phyloP scores from a whole-genome alignment of 2,797 vertebrate species.

The Phoebastria nigripes region DNA sequence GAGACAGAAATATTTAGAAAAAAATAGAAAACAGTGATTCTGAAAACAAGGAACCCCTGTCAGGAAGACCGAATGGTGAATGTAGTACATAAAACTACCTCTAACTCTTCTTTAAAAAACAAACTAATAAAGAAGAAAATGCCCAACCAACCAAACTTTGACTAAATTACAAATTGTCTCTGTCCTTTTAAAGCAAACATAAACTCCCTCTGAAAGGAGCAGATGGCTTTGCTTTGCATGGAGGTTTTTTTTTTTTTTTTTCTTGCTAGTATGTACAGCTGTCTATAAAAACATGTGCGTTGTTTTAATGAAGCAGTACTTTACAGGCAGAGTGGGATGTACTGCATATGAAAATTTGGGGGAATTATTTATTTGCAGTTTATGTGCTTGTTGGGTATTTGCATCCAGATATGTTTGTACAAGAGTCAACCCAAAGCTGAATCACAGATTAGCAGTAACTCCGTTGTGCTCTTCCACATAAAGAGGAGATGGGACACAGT shows the following conservation, averaged over 20 bases:
- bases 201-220: neutral
- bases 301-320: neutral
- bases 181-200: neutral
- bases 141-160: neutral
- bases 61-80: neutral
- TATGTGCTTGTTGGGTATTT: neutral
- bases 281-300: neutral
- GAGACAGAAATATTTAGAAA: neutral
- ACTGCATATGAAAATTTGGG: neutral
- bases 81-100: neutral
- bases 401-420: fast-evolving
- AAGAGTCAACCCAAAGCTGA: neutral
- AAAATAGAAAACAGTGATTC: neutral
- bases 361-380: neutral
- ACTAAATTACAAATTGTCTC: neutral
- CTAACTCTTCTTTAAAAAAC: neutral
- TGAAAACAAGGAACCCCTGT: neutral
- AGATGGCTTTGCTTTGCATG: conserved; percentile 3
- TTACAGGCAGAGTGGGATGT: neutral
- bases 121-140: neutral
- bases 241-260: neutral
- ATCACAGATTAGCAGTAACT: neutral
- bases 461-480: fast-evolving
- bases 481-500: too few species aligned
- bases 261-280: neutral